phyloP scores from a whole-genome alignment of 1,140 invertebrate genomes.

The Drosophila novamexicana region DNA sequence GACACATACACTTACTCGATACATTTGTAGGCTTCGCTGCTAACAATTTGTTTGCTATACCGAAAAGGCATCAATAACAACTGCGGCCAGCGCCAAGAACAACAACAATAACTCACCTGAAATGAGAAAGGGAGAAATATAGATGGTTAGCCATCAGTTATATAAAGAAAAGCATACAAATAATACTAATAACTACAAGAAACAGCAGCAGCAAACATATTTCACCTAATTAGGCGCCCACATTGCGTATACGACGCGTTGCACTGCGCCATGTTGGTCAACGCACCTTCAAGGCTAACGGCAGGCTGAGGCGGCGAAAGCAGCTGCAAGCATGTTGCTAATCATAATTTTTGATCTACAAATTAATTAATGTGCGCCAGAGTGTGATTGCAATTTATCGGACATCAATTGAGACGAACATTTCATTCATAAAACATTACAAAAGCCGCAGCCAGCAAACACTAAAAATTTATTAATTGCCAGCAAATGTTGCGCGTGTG shows the following conservation, averaged over 20 bases:
- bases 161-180: slow-evolving; percentile 14
- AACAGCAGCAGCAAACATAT: slow-evolving; percentile 9
- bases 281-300: slow-evolving; percentile 73
- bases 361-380: slow-evolving; percentile 71
- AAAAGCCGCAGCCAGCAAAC: slow-evolving; percentile 31
- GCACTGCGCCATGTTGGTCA: slow-evolving; percentile 54
- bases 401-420: slow-evolving; percentile 75
- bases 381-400: slow-evolving; percentile 82
- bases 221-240: slow-evolving; percentile 69
- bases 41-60: slow-evolving; percentile 21
- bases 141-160: slow-evolving; percentile 25
- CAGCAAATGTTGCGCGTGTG: slow-evolving; percentile 73
- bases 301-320: slow-evolving; percentile 27
- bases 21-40: slow-evolving; percentile 34
- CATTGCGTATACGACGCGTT: slow-evolving; percentile 67
- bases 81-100: slow-evolving; percentile 5
- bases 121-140: slow-evolving; percentile 26
- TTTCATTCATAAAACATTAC: slow-evolving; percentile 77
- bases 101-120: slow-evolving; percentile 35
- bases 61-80: slow-evolving; percentile 14
- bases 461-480: slow-evolving; percentile 74
- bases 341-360: slow-evolving; percentile 78
- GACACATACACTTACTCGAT: slow-evolving; percentile 32
- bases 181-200: slow-evolving; percentile 16
- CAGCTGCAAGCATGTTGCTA: slow-evolving; percentile 64